A percentile compares a stretch with the other conserved stretches of the same genome.
phyloP scores from a whole-genome alignment of 2,113 vertebrate genomes.

The Galemys pyrenaicus region DNA sequence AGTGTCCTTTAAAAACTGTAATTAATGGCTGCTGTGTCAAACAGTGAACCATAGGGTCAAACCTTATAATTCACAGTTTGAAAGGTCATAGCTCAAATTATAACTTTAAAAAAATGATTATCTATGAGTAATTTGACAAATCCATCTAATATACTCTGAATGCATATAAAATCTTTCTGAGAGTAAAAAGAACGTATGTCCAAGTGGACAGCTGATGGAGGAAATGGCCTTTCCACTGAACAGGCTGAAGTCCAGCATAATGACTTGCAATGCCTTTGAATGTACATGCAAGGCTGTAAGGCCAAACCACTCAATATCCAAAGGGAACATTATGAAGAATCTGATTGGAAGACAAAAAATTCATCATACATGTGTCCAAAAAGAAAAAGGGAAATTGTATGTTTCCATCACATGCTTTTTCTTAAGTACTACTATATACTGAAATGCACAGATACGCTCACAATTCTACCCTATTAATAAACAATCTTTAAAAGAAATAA shows the following conservation, averaged over 20 bases:
- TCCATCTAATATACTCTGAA: constrained; percentile 67
- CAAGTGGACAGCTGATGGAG: constrained; percentile 73
- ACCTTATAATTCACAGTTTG: constrained; percentile 79
- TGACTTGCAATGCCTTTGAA: constrained; percentile 70
- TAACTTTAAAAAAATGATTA: constrained; percentile 78
- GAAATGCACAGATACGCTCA: not conserved
- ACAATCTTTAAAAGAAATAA: not conserved
- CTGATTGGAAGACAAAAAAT: constrained; percentile 70
- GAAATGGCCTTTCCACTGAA: constrained; percentile 55
- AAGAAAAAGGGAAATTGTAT: constrained; percentile 31
- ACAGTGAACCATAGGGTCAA: constrained; percentile 72
- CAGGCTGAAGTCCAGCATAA: constrained; percentile 72
- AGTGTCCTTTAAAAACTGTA: constrained; percentile 79
- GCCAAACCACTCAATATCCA: constrained; percentile 63
- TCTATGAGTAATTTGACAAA: constrained; percentile 76
- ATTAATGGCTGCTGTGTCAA: constrained; percentile 75
- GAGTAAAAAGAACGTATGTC: constrained; percentile 60
- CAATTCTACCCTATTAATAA: not conserved
- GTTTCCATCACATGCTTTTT: constrained; percentile 56
- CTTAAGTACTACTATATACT: constrained; percentile 25
- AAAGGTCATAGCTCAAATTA: constrained; percentile 79
- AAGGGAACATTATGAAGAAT: constrained; percentile 55
- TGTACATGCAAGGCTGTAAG: constrained; percentile 59
- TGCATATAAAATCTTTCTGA: constrained; percentile 65
- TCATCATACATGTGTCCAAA: constrained; percentile 55